Evolutionary conservation across 2,797 vertebrate genomes (phyloP).

Genomic region (Sibirionetta formosa): DNA sequence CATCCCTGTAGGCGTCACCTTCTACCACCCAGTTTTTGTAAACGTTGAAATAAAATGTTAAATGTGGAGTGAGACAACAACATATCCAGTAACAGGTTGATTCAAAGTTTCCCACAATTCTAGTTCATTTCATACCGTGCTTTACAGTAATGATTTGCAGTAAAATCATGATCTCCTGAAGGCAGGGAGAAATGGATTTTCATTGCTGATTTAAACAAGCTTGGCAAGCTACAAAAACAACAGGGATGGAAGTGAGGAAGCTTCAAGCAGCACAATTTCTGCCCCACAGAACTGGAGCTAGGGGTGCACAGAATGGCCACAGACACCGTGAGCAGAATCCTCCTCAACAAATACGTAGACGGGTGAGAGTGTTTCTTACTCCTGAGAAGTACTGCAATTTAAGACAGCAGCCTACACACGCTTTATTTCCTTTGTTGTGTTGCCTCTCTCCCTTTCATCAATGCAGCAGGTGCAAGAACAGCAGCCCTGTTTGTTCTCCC

Average conservation of each 20-base stretch:
- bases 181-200: conserved; percentile 44
- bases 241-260: not conserved
- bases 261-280: not conserved
- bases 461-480: not conserved
- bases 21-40: not conserved
- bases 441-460: not conserved
- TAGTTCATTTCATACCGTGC: not conserved
- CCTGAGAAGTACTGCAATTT: not conserved
- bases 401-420: not conserved
- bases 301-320: not conserved
- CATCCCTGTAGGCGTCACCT: not conserved
- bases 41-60: not conserved
- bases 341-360: not conserved
- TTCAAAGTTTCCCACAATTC: not conserved
- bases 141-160: conserved; percentile 29
- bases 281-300: not conserved
- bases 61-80: not conserved
- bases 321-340: not conserved
- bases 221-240: conserved; percentile 29
- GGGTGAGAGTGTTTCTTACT: not conserved
- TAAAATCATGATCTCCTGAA: conserved; percentile 42
- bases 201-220: conserved; percentile 16
- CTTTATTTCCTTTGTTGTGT: not conserved
- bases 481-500: not conserved
- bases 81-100: not conserved